Conservation (phyloP, 2,888 invertebrate genomes). For the Lochmaea capreae region DNA sequence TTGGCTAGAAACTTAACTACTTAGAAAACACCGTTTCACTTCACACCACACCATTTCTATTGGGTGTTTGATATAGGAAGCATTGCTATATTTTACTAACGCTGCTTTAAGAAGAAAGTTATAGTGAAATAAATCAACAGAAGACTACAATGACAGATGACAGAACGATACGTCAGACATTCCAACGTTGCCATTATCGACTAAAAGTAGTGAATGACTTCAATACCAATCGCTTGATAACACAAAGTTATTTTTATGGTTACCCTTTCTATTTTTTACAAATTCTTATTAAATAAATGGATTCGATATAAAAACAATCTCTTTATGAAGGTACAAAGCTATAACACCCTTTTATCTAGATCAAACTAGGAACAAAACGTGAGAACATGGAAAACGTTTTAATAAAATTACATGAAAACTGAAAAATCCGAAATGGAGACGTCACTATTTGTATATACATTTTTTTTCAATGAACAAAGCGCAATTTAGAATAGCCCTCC, state of each 20-base stretch:
- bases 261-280: not conserved
- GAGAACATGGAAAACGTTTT: not conserved
- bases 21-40: too few species aligned
- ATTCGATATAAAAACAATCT: not conserved
- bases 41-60: too few species aligned
- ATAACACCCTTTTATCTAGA: not conserved
- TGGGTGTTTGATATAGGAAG: too few species aligned
- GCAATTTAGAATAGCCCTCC: not conserved
- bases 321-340: not conserved
- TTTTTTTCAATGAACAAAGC: conserved; percentile 8
- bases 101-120: too few species aligned
- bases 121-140: too few species aligned
- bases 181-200: too few species aligned
- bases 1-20: too few species aligned
- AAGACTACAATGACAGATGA: too few species aligned
- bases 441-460: not conserved
- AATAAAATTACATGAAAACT: conserved; percentile 4
- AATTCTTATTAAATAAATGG: not conserved
- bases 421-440: not conserved
- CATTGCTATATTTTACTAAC: too few species aligned
- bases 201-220: too few species aligned
- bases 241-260: not conserved
- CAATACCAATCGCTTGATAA: not conserved
- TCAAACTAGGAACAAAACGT: not conserved
- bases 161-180: too few species aligned